phyloP scores from a whole-genome alignment of 2,888 invertebrate species.

The Chrysotoxum bicinctum region DNA sequence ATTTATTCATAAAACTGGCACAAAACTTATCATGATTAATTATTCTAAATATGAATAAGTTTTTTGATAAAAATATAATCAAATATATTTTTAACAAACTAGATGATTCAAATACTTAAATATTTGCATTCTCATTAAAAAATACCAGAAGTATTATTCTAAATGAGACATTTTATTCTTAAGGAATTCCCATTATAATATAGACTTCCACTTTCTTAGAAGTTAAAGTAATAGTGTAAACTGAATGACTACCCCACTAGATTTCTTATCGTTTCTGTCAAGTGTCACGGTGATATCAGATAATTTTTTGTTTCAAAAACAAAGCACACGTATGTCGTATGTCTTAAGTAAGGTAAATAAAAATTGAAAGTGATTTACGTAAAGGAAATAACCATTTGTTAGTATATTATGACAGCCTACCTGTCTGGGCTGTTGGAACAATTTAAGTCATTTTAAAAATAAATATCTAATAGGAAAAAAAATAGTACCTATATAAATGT shows the following conservation, averaged over 20 bases:
- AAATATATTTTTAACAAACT: background rate
- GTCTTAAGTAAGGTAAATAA: conserved; percentile 5
- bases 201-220: background rate
- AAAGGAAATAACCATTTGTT: conserved; percentile 17
- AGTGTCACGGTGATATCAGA: conserved; percentile 21
- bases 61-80: background rate
- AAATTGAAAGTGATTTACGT: conserved; percentile 34
- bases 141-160: background rate
- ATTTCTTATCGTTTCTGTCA: conserved; percentile 4
- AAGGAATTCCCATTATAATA: conserved; percentile 7
- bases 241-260: conserved; percentile 33
- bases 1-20: background rate
- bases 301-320: background rate
- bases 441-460: background rate
- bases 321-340: background rate
- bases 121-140: background rate
- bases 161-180: background rate
- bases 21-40: background rate
- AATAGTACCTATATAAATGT: background rate
- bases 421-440: background rate
- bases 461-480: background rate
- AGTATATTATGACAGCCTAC: background rate
- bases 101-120: conserved; percentile 7
- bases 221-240: background rate
- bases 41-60: background rate